A percentile compares a stretch with the other conserved stretches of the same genome.
Conservation (phyloP, 2,797 vertebrate species). For the Avahi laniger region DNA sequence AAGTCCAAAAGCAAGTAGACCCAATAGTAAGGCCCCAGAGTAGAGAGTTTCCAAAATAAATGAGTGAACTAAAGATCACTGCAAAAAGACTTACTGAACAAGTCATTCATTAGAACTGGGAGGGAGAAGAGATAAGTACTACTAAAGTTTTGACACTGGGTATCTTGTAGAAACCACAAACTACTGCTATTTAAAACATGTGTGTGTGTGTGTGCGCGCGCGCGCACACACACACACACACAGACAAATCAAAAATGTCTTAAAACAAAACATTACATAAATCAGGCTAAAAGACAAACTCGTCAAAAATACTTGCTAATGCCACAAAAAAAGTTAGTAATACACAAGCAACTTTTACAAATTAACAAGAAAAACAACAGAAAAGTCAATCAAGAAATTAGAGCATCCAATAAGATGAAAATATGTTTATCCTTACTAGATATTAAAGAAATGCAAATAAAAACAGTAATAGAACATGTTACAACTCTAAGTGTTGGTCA, state of each 20-base stretch:
- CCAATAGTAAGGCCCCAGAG: not conserved
- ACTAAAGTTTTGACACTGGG: not conserved
- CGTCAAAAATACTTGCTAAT: not conserved
- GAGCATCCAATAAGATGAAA: conserved; percentile 10
- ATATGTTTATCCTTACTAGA: not conserved
- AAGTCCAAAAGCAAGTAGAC: not conserved
- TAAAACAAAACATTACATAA: not conserved
- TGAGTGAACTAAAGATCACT: not conserved
- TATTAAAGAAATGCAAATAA: conserved; percentile 1
- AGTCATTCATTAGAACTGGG: not conserved
- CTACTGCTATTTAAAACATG: not conserved
- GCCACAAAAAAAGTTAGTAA: not conserved
- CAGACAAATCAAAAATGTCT: not conserved
- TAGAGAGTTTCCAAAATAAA: not conserved
- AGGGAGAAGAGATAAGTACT: not conserved
- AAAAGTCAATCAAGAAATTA: conserved; percentile 30
- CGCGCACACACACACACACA: not conserved
- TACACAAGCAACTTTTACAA: not conserved
- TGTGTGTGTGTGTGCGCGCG: no score
- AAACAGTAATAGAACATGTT: not conserved
- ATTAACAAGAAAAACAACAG: not conserved
- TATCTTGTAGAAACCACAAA: conserved; percentile 17
- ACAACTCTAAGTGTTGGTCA: not conserved
- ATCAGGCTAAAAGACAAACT: conserved; percentile 27
- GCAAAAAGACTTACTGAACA: not conserved